These are phyloP conservation scores for Paracanthobrama guichenoti DNA, from an alignment of 2,113 vertebrate genomes.

Conservation along the genomic window DNA sequence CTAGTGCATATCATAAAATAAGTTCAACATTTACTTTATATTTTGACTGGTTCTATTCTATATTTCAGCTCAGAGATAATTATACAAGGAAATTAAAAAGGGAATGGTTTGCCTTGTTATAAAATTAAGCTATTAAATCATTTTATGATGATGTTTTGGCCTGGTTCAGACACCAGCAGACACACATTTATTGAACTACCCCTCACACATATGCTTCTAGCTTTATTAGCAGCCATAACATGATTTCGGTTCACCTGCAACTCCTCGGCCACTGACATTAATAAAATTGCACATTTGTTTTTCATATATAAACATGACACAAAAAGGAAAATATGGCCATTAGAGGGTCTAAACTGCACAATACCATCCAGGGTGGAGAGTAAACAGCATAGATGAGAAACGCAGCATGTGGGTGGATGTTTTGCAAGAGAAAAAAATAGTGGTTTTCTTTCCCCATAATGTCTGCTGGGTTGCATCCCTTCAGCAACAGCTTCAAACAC, in stretches of 20 bases:
- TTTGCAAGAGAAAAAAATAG: slow-evolving; percentile 17
- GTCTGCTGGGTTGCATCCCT: slow-evolving; percentile 23
- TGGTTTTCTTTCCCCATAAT: slow-evolving; percentile 24
- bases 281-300: slow-evolving; percentile 23
- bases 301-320: slow-evolving; percentile 25
- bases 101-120: neutral
- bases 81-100: neutral
- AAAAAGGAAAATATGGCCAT: slow-evolving; percentile 40
- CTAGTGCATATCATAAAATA: neutral
- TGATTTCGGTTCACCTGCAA: neutral
- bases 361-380: neutral
- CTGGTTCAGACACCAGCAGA: neutral
- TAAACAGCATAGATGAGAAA: slow-evolving; percentile 28
- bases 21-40: neutral
- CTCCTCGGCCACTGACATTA: slow-evolving; percentile 14
- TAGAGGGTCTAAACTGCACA: slow-evolving; percentile 23
- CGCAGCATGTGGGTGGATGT: slow-evolving; percentile 37
- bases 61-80: neutral
- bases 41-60: neutral
- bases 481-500: slow-evolving; percentile 13
- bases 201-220: neutral
- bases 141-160: neutral
- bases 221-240: slow-evolving; percentile 1
- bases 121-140: neutral
- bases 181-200: neutral